Evolutionary conservation across 2,797 vertebrate genomes (phyloP).

Genomic region (Oreochromis grahami): DNA sequence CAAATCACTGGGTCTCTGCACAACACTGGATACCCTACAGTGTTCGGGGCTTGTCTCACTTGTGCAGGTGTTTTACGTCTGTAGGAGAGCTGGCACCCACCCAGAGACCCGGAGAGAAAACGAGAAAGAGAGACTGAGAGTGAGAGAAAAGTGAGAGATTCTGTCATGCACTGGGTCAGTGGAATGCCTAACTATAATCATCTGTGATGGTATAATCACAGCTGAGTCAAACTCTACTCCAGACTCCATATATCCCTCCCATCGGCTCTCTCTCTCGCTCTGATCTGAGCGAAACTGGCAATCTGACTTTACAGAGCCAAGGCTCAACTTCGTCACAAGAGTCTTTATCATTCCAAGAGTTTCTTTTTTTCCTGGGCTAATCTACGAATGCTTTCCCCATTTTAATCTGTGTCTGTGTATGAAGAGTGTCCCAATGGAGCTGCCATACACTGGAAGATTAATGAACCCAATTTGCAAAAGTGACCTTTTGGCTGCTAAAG

Average conservation of each 20-base stretch:
- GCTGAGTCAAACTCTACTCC: constrained; percentile 64
- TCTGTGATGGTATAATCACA: constrained; percentile 72
- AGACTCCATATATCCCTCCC: constrained; percentile 41
- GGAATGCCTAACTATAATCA: constrained; percentile 64
- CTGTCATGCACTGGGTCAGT: constrained; percentile 59
- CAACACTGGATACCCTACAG: constrained; percentile 8
- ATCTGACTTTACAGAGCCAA: constrained; percentile 64
- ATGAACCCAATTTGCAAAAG: constrained; percentile 84
- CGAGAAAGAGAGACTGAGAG: not conserved
- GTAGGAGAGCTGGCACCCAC: constrained; percentile 26
- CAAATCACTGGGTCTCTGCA: not conserved
- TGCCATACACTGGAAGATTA: constrained; percentile 79
- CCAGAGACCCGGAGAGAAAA: constrained; percentile 19
- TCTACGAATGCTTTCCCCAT: constrained; percentile 67
- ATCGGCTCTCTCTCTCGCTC: constrained; percentile 1
- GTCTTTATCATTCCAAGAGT: constrained; percentile 70
- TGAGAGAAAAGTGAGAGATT: constrained; percentile 38
- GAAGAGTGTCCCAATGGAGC: constrained; percentile 71
- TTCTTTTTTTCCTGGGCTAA: constrained; percentile 65
- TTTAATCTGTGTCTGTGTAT: constrained; percentile 77
- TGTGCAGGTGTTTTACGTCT: constrained; percentile 50
- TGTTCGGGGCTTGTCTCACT: constrained; percentile 20
- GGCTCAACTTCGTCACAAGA: constrained; percentile 61
- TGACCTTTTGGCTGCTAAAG: constrained; percentile 81
- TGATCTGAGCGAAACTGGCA: constrained; percentile 70